A percentile compares a stretch with the other conserved stretches of the same genome.
phyloP scores from a whole-genome alignment of 2,797 vertebrate species.

The Xiphorhynchus erythropygius region DNA sequence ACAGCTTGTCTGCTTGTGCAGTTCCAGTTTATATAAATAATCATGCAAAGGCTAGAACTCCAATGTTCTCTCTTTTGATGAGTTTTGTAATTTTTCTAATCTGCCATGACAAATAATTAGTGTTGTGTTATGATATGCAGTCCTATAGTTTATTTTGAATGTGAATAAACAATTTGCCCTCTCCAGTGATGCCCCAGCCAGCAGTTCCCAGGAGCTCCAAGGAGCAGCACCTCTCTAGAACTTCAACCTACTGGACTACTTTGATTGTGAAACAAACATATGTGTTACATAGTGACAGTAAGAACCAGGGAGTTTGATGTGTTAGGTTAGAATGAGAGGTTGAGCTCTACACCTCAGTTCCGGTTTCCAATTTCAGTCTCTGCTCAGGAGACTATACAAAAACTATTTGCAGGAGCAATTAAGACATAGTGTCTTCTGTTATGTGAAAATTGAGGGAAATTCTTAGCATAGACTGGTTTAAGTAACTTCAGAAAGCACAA shows the following conservation, averaged over 20 bases:
- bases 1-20: background rate
- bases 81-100: background rate
- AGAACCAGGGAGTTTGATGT: background rate
- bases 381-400: background rate
- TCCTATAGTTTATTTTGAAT: background rate
- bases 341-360: background rate
- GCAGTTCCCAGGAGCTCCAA: background rate
- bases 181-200: fast-evolving
- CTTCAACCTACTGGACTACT: background rate
- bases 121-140: fast-evolving
- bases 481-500: background rate
- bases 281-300: background rate
- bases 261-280: background rate
- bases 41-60: background rate
- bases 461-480: background rate
- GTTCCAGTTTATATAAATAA: background rate
- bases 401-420: background rate
- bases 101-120: background rate
- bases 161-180: background rate
- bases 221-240: background rate
- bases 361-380: background rate
- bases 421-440: background rate
- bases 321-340: background rate
- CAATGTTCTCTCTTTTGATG: background rate
- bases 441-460: background rate